These are phyloP conservation scores for Rhaphigaster nebulosa DNA, from an alignment of 2,888 invertebrate genomes.

Conservation along the genomic window DNA sequence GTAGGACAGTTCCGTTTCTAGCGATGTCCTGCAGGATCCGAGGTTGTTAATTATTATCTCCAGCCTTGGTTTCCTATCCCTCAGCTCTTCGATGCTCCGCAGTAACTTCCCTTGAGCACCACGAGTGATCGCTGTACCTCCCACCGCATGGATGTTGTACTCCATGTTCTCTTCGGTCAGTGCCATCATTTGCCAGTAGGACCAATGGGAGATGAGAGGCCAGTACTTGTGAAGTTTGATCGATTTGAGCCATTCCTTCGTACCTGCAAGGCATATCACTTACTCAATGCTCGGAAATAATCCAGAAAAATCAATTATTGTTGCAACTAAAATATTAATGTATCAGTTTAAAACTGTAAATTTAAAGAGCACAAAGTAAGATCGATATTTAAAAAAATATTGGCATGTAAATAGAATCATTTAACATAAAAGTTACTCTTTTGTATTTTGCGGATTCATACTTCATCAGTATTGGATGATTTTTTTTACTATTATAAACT, in stretches of 20 bases:
- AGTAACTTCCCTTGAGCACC: slow-evolving; percentile 38
- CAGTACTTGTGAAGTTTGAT: slow-evolving; percentile 26
- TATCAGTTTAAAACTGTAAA: no score
- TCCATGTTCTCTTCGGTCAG: neutral
- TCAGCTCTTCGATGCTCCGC: neutral
- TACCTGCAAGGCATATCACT: neutral
- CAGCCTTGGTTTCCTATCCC: neutral
- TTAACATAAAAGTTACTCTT: no score
- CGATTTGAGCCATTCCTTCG: neutral
- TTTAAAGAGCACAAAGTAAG: no score
- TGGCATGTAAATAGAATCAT: no score
- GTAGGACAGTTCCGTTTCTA: neutral
- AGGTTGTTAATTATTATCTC: neutral
- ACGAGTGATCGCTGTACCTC: neutral
- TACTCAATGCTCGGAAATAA: no score
- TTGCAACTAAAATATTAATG: no score
- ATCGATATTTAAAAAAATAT: no score
- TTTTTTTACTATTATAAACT: no score
- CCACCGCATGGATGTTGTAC: neutral
- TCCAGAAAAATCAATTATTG: no score
- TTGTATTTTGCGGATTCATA: no score
- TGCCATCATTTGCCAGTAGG: neutral
- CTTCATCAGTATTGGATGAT: no score
- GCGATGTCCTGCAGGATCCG: no score
- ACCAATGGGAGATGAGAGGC: slow-evolving; percentile 5